phyloP scores from a whole-genome alignment of 2,888 invertebrate species.

The Clanis bilineata region DNA sequence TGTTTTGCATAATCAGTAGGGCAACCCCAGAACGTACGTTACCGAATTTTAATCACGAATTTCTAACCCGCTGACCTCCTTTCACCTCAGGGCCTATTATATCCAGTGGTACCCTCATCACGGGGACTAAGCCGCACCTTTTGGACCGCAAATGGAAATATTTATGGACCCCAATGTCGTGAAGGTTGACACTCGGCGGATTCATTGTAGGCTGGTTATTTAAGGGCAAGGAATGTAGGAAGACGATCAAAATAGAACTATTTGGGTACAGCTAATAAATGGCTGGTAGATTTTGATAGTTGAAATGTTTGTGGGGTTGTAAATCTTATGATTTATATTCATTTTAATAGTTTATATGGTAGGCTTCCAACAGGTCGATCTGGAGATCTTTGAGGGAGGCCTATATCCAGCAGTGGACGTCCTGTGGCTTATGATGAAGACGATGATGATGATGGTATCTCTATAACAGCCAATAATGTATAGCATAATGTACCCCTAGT shows the following conservation, averaged over 20 bases:
- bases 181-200: constrained; percentile 47
- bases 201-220: constrained; percentile 39
- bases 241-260: constrained; percentile 5
- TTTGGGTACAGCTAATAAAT: constrained; percentile 3
- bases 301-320: neutral
- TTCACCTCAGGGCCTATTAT: constrained; percentile 19
- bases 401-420: too few relatives aligned
- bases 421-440: too few relatives aligned
- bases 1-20: neutral
- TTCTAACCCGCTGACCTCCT: constrained; percentile 15
- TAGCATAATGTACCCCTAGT: too few relatives aligned
- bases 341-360: too few relatives aligned
- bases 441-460: too few relatives aligned
- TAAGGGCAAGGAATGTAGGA: constrained; percentile 13
- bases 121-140: constrained; percentile 32
- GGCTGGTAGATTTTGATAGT: neutral
- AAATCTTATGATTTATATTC: too few relatives aligned
- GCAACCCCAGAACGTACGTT: neutral
- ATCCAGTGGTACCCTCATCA: constrained; percentile 45
- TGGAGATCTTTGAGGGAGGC: too few relatives aligned
- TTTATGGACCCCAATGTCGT: constrained; percentile 43
- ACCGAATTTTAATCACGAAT: constrained; percentile 34
- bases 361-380: too few relatives aligned
- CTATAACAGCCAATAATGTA: too few relatives aligned
- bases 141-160: constrained; percentile 46